Conservation (phyloP, 2,113 vertebrate genomes). For the Seriola rivoliana region DNA sequence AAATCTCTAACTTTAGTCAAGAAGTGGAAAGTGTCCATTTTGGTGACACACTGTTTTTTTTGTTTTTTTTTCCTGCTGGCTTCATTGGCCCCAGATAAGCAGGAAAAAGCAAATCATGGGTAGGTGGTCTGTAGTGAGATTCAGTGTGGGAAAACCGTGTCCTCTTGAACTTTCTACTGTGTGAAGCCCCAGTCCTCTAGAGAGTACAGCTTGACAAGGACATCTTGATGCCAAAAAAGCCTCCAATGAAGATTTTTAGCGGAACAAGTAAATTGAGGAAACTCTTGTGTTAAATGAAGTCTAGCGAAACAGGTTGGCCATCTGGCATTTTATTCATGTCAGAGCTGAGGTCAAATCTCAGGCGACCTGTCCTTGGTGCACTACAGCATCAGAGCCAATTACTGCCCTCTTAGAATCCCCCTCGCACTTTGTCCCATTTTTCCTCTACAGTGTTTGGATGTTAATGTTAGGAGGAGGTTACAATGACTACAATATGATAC, state of each 20-base stretch:
- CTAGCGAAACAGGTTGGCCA: slow-evolving; percentile 47
- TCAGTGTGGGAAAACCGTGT: slow-evolving; percentile 65
- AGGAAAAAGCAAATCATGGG: slow-evolving; percentile 4
- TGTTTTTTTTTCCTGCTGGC: background rate
- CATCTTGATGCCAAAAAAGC: slow-evolving; percentile 29
- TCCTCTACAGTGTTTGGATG: slow-evolving; percentile 10
- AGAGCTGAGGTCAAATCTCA: slow-evolving; percentile 57
- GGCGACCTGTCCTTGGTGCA: slow-evolving; percentile 32
- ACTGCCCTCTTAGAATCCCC: slow-evolving; percentile 29
- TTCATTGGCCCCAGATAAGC: slow-evolving; percentile 1
- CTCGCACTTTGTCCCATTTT: slow-evolving; percentile 49
- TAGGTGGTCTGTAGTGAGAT: slow-evolving; percentile 10
- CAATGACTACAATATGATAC: background rate
- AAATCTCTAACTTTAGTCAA: background rate
- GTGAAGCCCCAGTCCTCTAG: slow-evolving; percentile 35
- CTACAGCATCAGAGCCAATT: slow-evolving; percentile 50
- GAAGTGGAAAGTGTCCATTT: background rate
- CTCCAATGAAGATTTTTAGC: slow-evolving; percentile 9
- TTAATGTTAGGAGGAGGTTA: background rate
- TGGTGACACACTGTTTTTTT: background rate
- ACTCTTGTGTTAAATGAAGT: slow-evolving; percentile 36
- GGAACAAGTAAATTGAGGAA: slow-evolving; percentile 23
- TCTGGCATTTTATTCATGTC: slow-evolving; percentile 60
- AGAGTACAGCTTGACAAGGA: slow-evolving; percentile 43
- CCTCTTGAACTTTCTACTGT: slow-evolving; percentile 65